Base-by-base conservation (phyloP, 1,140 invertebrate species). In the Archegozetes longisetosus region DNA sequence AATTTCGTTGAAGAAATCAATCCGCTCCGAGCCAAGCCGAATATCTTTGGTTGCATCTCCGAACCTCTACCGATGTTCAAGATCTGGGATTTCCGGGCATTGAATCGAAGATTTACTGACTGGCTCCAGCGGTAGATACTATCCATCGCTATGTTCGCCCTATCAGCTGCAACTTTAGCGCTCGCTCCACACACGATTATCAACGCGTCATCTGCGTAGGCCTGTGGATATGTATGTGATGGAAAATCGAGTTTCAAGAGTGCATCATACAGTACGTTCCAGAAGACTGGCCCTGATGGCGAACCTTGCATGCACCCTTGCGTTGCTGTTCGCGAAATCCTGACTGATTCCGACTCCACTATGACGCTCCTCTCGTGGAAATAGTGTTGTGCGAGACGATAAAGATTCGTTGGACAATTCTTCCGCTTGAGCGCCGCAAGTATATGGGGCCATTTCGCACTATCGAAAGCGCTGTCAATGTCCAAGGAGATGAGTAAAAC, bases 231-330 rank as follows among this genome's bases (percentile, higher is more conserved):
- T 12, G 9, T 9, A 28, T 27, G 23, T 9, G 2, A 13, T 2
- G 55, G 55, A 13, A 58, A 22, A 2, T 58, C 12, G n/a, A 52
- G 22, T 53, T 58, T 52, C 14, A 58, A 32, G 17, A 58, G 23
- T 17, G 17, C 23, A 23, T 58, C 55, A 20, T 58, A 58, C 1
- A 58, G 55, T 4, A 58, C 48, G 48, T 58, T 58, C 55, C 55
- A 58, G 13, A 58, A 53, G n/a, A 47, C 2, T 3, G 55, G 55
- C 1, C 32, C 29, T 3, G 26, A 58, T 27, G 29, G n/a, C 12
- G 55, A 53, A 24, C 55, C 55, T 23, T 58, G 55, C 12, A 29
- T 26, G 17, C 55, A 58, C 1, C 55, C 55, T 9, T 29, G 2
- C 12, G 32, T 58, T 23, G 28, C 3, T 27, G 3, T 1, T 29